These are phyloP conservation scores for Temnopleurus reevesii DNA, from an alignment of 53 echinoderm and acorn worm species.

Conservation along the genomic window DNA sequence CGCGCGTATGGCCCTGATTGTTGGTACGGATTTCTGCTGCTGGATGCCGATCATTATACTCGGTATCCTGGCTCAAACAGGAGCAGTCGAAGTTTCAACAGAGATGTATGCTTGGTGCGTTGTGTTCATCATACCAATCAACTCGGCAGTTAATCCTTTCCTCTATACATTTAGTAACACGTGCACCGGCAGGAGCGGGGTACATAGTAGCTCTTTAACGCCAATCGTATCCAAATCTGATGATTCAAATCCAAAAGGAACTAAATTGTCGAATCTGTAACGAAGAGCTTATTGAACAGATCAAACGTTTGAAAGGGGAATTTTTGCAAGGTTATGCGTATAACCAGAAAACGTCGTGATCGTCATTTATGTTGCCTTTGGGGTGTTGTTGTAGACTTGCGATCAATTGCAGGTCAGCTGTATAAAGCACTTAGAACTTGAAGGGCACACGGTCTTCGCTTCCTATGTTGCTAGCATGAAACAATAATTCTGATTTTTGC, in stretches of 20 bases:
- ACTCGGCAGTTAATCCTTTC: constrained; percentile 48
- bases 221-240: neutral
- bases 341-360: too few relatives aligned
- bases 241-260: neutral
- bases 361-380: too few relatives aligned
- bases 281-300: too few relatives aligned
- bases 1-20: constrained; percentile 72
- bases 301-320: too few relatives aligned
- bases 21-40: constrained; percentile 77
- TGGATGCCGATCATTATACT: constrained; percentile 82
- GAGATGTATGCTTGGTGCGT: constrained; percentile 55
- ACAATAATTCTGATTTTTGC: too few relatives aligned
- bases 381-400: too few relatives aligned
- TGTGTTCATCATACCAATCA: constrained; percentile 56
- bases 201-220: neutral
- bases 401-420: too few relatives aligned
- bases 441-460: too few relatives aligned
- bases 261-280: neutral
- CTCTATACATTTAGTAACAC: constrained; percentile 6
- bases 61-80: constrained; percentile 68
- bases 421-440: too few relatives aligned
- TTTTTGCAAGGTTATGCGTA: too few relatives aligned
- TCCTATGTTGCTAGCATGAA: too few relatives aligned
- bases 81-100: neutral
- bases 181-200: neutral